Evolutionary conservation across 2,888 invertebrate genomes (phyloP), one percentile per base, ranked within the genome.

Genomic region (Cryptophagus acutangulus): DNA sequence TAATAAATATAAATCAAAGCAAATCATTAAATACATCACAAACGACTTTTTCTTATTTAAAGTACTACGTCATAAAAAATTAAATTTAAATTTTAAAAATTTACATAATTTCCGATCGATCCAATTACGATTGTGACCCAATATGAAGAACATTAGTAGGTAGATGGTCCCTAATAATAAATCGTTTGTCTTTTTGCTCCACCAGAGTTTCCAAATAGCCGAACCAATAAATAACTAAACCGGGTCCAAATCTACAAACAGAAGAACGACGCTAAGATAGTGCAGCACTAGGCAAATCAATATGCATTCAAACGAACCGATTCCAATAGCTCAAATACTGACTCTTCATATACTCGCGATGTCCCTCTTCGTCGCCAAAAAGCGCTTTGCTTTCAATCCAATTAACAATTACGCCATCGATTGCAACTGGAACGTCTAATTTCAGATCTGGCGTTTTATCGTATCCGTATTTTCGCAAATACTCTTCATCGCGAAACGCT

Each of bases 311-410:
- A 3, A 3, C 15, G 24, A 8, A 31, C 74, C 79, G 82, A 66
- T 93, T 94, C 82, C 87, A 88, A 61, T 95, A 95, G 65, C 91
- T 88, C 51, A 80, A 74, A 56, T 88, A 81, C 64, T 95, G 94
- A 52, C 89, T 86, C 56, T 82, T 82, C 37, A 88, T 74, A 67
- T 93, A 90, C 8, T 77, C 81, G 30, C 79, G 76, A 68, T 95
- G 94, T 39, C 82, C 80, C 54, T 83, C 81, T 49, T 79, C 76
- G 70, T 90, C 89, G 2, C 89, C 94, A 74, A 95, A 95, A n/a
- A 87, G 76, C 0, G 94, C 95, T 72, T 95, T 95, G 57, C 94
- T 93, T 70, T 95, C 95, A 44, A 95, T 89, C 95, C 95, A 95
- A 66, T 93, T 89, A 0, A 95, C 78, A 16, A 94, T 80, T 57